Evolutionary conservation across 2,888 invertebrate genomes (phyloP).

Genomic region (Uloborus plumipes): DNA sequence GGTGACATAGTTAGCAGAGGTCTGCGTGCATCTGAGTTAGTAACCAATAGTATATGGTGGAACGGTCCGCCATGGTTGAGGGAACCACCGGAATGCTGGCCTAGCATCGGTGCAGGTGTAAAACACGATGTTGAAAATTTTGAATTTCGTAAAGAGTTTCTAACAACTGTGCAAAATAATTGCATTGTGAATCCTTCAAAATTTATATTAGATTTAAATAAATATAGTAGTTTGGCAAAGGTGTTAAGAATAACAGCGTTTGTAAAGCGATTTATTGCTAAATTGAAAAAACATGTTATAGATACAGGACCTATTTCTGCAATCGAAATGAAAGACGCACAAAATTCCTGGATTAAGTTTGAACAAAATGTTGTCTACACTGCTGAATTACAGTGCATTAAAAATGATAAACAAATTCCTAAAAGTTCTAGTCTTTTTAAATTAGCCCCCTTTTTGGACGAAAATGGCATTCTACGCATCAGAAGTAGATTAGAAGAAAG

Average conservation of each 20-base stretch:
- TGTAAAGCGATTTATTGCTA: not conserved
- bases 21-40: too few relatives aligned
- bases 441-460: not conserved
- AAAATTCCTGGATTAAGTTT: not conserved
- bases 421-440: not conserved
- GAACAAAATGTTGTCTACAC: not conserved
- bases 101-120: too few relatives aligned
- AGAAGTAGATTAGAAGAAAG: not conserved
- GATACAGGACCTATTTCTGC: not conserved
- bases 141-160: too few relatives aligned
- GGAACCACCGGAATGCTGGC: too few relatives aligned
- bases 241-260: not conserved
- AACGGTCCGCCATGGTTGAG: too few relatives aligned
- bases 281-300: not conserved
- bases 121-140: too few relatives aligned
- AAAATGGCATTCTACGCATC: not conserved
- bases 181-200: too few relatives aligned
- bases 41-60: too few relatives aligned
- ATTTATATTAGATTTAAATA: too few relatives aligned
- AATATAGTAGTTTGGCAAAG: too few relatives aligned
- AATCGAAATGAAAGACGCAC: not conserved
- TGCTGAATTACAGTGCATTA: not conserved
- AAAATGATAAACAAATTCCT: constrained; percentile 1
- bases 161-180: too few relatives aligned
- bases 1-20: too few relatives aligned